Conservation (phyloP, 2,797 vertebrate genomes). For the Lepidocolaptes lacrymiger region DNA sequence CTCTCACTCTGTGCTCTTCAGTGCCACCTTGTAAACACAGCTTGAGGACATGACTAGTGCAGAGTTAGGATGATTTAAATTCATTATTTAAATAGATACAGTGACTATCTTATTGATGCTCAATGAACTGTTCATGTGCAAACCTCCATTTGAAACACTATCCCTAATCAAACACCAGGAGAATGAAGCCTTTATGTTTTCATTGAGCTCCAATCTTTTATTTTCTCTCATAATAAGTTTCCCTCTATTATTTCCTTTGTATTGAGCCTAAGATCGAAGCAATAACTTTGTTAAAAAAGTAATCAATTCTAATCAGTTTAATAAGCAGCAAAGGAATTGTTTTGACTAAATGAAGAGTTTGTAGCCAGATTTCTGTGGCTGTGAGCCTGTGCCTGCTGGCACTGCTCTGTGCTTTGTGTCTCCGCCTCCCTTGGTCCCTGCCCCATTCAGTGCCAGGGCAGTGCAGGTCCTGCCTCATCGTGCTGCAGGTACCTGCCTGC, state of each 20-base stretch:
- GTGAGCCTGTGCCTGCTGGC: not conserved
- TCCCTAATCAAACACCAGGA: not conserved
- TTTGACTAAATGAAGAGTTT: not conserved
- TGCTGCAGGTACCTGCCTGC: not conserved
- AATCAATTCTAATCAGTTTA: not conserved
- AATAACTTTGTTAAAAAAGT: not conserved
- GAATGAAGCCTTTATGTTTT: not conserved
- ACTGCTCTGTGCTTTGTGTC: not conserved
- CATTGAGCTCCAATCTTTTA: not conserved
- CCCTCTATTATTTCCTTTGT: not conserved
- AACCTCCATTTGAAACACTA: not conserved
- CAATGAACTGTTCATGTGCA: not conserved
- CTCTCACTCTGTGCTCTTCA: not conserved
- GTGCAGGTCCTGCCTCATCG: not conserved
- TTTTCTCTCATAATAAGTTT: not conserved
- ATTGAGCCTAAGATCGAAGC: not conserved
- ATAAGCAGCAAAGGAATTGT: not conserved
- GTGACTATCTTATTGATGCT: not conserved
- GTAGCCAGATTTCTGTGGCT: not conserved
- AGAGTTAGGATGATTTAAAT: not conserved
- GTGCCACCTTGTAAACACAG: not conserved
- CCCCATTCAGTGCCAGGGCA: rapidly evolving
- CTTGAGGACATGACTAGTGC: not conserved
- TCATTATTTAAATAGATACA: not conserved
- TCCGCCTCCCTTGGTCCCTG: not conserved